These are phyloP conservation scores for Cyclophora albipunctata DNA, from an alignment of 2,888 invertebrate species.

Conservation along the genomic window DNA sequence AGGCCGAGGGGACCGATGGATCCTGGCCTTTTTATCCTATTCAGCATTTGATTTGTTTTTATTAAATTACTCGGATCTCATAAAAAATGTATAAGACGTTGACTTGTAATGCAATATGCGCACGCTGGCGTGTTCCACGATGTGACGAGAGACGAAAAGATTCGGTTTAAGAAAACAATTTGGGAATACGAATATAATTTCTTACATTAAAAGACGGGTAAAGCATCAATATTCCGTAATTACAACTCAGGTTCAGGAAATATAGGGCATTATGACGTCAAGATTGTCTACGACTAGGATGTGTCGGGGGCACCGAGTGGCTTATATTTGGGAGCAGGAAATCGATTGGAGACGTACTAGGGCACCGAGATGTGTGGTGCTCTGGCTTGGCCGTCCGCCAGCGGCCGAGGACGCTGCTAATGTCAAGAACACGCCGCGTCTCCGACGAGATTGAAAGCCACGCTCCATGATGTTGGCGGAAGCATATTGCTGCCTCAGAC, in stretches of 20 bases:
- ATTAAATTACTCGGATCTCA: neutral
- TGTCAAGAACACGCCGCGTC: conserved; percentile 29
- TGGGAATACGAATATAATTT: too few relatives aligned
- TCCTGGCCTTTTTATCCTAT: neutral
- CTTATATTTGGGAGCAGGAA: conserved; percentile 12
- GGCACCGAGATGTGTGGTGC: conserved; percentile 23
- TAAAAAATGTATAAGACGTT: neutral
- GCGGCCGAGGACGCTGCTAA: conserved; percentile 18
- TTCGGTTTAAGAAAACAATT: too few relatives aligned
- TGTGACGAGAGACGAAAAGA: too few relatives aligned
- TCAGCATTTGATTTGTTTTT: conserved; percentile 5
- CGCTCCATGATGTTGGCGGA: neutral
- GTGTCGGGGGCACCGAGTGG: neutral
- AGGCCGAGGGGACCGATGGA: conserved; percentile 7
- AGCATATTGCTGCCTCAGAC: too few relatives aligned
- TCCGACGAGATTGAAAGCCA: neutral
- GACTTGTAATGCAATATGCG: too few relatives aligned
- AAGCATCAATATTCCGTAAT: too few relatives aligned
- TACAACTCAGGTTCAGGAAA: too few relatives aligned
- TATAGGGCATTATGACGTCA: too few relatives aligned
- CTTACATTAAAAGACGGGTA: too few relatives aligned
- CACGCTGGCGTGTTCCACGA: too few relatives aligned
- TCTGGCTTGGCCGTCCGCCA: conserved; percentile 19
- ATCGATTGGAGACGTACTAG: conserved; percentile 21
- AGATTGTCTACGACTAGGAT: too few relatives aligned